phyloP scores from a whole-genome alignment of 2,888 invertebrate genomes.

The Micoletzkya japonica region DNA sequence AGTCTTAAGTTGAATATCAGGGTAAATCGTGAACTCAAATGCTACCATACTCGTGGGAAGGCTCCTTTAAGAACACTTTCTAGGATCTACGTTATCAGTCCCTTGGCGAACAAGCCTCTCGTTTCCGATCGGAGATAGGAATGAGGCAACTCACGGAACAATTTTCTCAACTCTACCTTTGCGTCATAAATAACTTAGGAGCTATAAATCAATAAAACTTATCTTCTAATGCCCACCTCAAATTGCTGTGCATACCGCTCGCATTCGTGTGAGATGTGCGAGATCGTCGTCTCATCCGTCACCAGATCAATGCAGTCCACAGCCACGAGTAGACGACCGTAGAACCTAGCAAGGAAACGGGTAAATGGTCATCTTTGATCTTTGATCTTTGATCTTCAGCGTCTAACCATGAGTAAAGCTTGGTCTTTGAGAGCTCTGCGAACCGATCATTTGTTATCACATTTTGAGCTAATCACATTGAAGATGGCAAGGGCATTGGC shows the following conservation, averaged over 20 bases:
- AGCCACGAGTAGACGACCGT: constrained; percentile 45
- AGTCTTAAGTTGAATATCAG: too few relatives aligned
- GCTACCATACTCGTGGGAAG: too few relatives aligned
- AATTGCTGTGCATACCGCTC: constrained; percentile 37
- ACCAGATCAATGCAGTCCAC: constrained; percentile 45
- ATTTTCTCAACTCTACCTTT: too few relatives aligned
- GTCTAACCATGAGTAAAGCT: too few relatives aligned
- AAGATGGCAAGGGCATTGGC: too few relatives aligned
- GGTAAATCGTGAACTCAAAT: too few relatives aligned
- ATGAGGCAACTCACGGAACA: background rate
- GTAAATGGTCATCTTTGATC: background rate
- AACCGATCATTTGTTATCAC: too few relatives aligned
- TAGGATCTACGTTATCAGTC: background rate
- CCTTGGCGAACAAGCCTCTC: background rate
- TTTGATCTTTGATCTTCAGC: too few relatives aligned
- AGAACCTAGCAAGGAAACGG: constrained; percentile 35
- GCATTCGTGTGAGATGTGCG: constrained; percentile 33
- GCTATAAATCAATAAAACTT: background rate
- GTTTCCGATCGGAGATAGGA: background rate
- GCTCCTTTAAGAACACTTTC: background rate
- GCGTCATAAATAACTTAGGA: too few relatives aligned
- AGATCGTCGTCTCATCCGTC: constrained; percentile 36
- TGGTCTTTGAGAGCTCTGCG: too few relatives aligned
- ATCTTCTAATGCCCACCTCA: constrained; percentile 29
- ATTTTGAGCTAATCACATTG: too few relatives aligned